Evolutionary conservation across 2,888 invertebrate genomes (phyloP).

Genomic region (Dysmachus trigonus): DNA sequence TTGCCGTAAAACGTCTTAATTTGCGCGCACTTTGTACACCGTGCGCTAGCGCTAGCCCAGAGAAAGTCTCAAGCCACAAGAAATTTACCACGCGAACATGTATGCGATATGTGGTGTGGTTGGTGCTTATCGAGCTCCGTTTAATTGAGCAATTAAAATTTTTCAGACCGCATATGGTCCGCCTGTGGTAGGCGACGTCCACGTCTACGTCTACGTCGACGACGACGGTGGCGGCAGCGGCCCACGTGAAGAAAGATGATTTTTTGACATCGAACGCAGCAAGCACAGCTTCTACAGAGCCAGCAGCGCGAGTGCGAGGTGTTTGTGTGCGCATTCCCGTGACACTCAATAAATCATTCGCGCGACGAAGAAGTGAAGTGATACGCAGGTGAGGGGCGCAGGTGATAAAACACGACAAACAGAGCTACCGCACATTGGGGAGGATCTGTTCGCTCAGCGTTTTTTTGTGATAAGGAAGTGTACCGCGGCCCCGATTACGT

Average conservation of each 20-base stretch:
- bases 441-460: neutral
- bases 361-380: neutral
- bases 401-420: conserved; percentile 20
- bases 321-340: neutral
- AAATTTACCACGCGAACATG: neutral
- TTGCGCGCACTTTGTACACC: neutral
- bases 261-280: conserved; percentile 7
- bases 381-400: neutral
- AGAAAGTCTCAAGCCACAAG: conserved; percentile 18
- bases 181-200: neutral
- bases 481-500: neutral
- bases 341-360: conserved; percentile 14
- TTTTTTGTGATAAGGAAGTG: conserved; percentile 22
- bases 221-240: neutral
- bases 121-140: conserved; percentile 1
- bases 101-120: neutral
- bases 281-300: neutral
- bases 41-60: neutral
- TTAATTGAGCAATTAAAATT: conserved; percentile 40
- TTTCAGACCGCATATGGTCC: conserved; percentile 19
- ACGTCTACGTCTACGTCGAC: neutral
- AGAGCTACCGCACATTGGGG: neutral
- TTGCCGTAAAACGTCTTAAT: neutral
- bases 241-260: neutral
- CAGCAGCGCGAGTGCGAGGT: neutral